Evolutionary conservation across 1,140 invertebrate species (phyloP).

Genomic region (Aphelenchoides fujianensis): DNA sequence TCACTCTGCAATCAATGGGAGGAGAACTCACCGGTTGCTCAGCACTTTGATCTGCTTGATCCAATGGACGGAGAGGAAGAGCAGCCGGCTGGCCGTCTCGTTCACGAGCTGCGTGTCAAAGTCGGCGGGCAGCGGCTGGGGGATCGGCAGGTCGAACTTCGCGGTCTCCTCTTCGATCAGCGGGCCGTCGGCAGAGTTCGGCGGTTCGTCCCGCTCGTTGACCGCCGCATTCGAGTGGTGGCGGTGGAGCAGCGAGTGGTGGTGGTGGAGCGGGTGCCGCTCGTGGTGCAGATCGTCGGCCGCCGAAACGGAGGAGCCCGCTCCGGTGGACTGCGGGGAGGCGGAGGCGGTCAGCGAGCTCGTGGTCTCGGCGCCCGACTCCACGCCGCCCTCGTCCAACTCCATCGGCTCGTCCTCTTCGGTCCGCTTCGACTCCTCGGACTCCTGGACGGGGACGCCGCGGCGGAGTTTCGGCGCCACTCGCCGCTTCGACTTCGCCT

Average conservation of each 20-base stretch:
- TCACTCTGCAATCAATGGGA: no score
- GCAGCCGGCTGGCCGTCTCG: slow-evolving; percentile 80
- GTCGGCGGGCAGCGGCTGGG: slow-evolving; percentile 75
- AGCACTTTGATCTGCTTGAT: slow-evolving; percentile 74
- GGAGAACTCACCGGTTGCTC: slow-evolving; percentile 60
- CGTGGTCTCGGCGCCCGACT: slow-evolving; percentile 16
- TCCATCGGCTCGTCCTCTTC: no score
- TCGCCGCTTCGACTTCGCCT: no score
- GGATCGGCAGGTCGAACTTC: slow-evolving; percentile 76
- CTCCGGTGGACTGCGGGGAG: slow-evolving; percentile 36
- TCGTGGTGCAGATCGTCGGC: slow-evolving; percentile 45
- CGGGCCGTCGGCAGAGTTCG: slow-evolving; percentile 26
- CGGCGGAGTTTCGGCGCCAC: no score
- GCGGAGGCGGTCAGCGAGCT: slow-evolving; percentile 13
- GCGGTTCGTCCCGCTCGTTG: no score
- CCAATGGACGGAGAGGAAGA: slow-evolving; percentile 85
- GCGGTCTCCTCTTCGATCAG: slow-evolving; percentile 63
- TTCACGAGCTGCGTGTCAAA: slow-evolving; percentile 82
- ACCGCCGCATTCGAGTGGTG: slow-evolving; percentile 8
- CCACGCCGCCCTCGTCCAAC: no score
- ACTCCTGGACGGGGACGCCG: no score
- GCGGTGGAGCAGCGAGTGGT: no score
- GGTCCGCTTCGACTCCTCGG: no score
- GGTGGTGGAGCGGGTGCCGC: no score
- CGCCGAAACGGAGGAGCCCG: slow-evolving; percentile 36